Percentiles rank a stretch among this genome's conserved stretches.
phyloP scores from a whole-genome alignment of 2,888 invertebrate species.

The Drosophila bunnanda region DNA sequence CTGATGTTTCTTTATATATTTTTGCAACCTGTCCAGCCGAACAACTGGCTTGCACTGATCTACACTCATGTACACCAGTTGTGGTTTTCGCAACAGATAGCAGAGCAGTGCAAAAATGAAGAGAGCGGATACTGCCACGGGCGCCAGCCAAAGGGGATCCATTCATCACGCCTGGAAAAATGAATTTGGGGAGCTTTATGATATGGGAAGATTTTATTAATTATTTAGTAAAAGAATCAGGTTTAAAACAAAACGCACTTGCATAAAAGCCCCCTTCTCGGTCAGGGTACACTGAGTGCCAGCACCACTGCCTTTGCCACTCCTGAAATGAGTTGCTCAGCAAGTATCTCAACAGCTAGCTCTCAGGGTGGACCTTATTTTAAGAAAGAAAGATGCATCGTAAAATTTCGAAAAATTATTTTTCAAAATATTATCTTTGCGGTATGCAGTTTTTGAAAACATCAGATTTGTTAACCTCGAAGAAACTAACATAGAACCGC shows the following conservation, averaged over 20 bases:
- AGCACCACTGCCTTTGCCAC: background rate
- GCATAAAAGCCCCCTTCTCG: background rate
- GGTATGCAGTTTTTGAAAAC: no score
- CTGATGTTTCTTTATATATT: background rate
- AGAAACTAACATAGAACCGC: no score
- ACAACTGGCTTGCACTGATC: conserved; percentile 13
- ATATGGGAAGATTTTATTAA: background rate
- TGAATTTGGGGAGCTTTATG: background rate
- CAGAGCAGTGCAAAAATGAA: background rate
- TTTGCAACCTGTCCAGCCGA: conserved; percentile 1
- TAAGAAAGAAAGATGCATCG: no score
- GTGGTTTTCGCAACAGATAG: background rate
- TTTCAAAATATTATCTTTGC: no score
- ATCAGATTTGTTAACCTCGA: no score
- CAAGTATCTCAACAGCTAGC: background rate
- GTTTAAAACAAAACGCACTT: background rate
- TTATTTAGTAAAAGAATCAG: no score
- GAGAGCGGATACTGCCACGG: background rate
- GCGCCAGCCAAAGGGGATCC: background rate
- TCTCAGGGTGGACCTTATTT: no score
- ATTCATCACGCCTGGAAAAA: background rate
- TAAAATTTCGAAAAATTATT: no score
- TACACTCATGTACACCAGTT: background rate
- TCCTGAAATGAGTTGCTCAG: background rate
- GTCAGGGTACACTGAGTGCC: background rate